Base-by-base conservation (phyloP, 2,113 vertebrate species). In the Pelvicachromis taeniatus region DNA sequence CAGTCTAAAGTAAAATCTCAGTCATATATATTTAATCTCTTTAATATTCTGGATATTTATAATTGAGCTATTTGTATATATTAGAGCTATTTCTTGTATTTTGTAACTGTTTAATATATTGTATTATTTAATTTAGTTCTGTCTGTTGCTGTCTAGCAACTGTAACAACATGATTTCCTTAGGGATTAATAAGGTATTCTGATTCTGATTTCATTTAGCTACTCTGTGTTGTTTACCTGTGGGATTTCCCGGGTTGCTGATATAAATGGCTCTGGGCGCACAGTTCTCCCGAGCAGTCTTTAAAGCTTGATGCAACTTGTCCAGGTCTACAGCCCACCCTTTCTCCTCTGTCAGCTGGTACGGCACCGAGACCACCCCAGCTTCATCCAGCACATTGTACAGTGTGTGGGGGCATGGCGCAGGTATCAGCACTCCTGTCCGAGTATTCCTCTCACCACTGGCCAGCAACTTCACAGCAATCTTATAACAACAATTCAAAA, bases 171-270 rank as follows among this genome's bases (percentile, higher is more conserved):
- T 63, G 4, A 63, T 63, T 63, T 63, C 59, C 33, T 63, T 63
- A 4, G 59, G 59, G 33, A 63, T 38, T 63, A 63, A 63, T 63
- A 63, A 63, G 1, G 59, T 63, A 13, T 63, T 63, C 10, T 1
- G 33, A 63, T 38, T 63, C 33, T 38, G 33, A 38, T 53, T 63
- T 17, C 2, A 14, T 17, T 31, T 31, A 35, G 9, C 17, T 29
- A 2, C 5, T 75, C n/a, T 33, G 1, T 54, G 52, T 4, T 17
- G 33, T 21, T 19, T 79, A 95, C 96, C 96, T 88, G 95, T 96
- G 31, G 95, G 96, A 87, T 95, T 92, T 61, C 95, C 95, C 0
- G 96, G 95, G 91, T 96, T 96, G 78, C 94, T 93, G 87, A 96
- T 89, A 55, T 94, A 96, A 77, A 96, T 85, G 3, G 94, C 94